phyloP scores from a whole-genome alignment of 2,888 invertebrate genomes.

The Miltochrista miniata region DNA sequence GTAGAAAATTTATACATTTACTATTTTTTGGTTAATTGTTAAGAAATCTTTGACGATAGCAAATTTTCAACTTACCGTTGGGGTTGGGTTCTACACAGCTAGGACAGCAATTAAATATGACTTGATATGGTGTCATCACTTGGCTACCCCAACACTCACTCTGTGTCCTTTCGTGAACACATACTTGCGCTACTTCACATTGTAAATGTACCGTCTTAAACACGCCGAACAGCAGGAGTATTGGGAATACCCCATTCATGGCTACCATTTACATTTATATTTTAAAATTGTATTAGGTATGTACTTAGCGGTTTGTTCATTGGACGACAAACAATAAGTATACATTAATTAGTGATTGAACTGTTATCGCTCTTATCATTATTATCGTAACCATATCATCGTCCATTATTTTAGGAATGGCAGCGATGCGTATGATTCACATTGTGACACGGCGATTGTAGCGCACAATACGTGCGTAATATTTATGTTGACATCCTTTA shows the following conservation, averaged over 20 bases:
- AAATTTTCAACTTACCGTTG: conserved; percentile 27
- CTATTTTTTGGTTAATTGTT: conserved; percentile 3
- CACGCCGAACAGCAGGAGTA: conserved; percentile 30
- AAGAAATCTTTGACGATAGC: neutral
- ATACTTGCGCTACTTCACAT: conserved; percentile 60
- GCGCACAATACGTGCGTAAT: conserved; percentile 9
- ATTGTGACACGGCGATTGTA: conserved; percentile 15
- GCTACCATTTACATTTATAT: conserved; percentile 13
- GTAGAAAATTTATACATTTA: conserved; percentile 32
- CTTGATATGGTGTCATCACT: conserved; percentile 49
- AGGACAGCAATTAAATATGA: conserved; percentile 73
- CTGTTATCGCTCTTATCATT: conserved; percentile 37
- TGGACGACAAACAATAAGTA: conserved; percentile 43
- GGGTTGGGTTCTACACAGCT: conserved; percentile 55
- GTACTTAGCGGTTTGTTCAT: conserved; percentile 19
- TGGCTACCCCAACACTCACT: conserved; percentile 51
- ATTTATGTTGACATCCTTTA: neutral
- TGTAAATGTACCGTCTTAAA: conserved; percentile 38
- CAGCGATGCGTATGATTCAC: conserved; percentile 31
- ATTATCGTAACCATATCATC: conserved; percentile 57
- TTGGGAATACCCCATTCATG: conserved; percentile 20
- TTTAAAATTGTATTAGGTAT: conserved; percentile 14
- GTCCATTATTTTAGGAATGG: conserved; percentile 36
- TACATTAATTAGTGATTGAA: conserved; percentile 48
- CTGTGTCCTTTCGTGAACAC: conserved; percentile 62